A percentile compares a stretch with the other conserved stretches of the same genome.
Conservation (phyloP, 2,797 vertebrate species). For the Chloroceryle amazona region DNA sequence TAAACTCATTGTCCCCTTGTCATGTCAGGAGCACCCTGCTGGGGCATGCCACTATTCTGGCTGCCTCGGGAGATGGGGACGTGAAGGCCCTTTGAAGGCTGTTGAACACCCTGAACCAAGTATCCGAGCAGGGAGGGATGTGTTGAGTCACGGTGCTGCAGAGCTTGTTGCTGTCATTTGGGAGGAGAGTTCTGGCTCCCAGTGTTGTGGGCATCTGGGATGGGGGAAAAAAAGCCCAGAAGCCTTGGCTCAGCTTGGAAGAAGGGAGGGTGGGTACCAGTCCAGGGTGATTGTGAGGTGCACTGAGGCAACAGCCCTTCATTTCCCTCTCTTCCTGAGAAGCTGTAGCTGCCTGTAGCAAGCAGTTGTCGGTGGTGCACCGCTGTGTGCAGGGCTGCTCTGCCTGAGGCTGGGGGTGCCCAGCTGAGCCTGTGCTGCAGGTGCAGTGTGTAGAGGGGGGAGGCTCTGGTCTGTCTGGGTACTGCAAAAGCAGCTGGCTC, state of each 20-base stretch:
- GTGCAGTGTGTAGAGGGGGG: background rate
- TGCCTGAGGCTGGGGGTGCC: too few species aligned
- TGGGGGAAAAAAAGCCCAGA: background rate
- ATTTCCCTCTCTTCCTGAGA: background rate
- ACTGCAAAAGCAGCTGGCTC: background rate
- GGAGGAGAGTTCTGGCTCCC: background rate
- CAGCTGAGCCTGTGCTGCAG: background rate
- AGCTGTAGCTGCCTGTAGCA: background rate
- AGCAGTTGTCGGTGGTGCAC: rapidly evolving
- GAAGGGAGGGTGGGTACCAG: background rate
- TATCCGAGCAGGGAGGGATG: background rate
- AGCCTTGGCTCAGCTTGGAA: background rate
- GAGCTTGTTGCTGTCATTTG: too few species aligned
- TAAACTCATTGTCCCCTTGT: background rate
- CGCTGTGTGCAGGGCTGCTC: background rate
- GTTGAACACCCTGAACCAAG: background rate
- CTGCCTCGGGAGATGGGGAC: background rate
- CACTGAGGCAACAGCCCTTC: background rate
- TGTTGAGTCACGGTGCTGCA: background rate
- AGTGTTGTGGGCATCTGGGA: background rate
- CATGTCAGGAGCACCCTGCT: background rate
- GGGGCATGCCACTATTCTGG: background rate
- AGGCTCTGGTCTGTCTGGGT: background rate
- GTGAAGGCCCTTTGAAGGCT: background rate
- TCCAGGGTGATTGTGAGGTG: background rate